A percentile compares a stretch with the other conserved stretches of the same genome.
phyloP scores from a whole-genome alignment of 2,113 vertebrate species.

The Phocoena phocoena region DNA sequence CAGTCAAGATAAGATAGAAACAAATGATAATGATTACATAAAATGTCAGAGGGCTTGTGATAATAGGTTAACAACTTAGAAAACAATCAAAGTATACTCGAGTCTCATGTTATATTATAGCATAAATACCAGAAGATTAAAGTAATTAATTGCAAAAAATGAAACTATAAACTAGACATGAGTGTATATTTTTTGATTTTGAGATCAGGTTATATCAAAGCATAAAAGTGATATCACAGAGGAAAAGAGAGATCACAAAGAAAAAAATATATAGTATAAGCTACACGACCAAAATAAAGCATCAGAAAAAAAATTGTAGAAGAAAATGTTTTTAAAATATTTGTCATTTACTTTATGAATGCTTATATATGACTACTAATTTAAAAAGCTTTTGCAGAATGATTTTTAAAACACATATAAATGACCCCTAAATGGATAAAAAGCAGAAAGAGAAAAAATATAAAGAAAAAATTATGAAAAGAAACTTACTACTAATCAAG shows the following conservation, averaged over 20 bases:
- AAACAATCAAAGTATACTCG: not conserved
- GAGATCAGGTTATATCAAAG: not conserved
- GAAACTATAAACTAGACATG: not conserved
- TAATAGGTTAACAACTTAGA: slow-evolving; percentile 25
- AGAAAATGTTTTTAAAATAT: not conserved
- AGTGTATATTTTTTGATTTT: not conserved
- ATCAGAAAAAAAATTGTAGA: not conserved
- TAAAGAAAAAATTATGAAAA: not conserved
- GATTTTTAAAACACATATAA: not conserved
- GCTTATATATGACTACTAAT: not conserved
- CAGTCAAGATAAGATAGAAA: not conserved
- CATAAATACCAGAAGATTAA: not conserved
- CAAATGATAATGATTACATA: slow-evolving; percentile 12
- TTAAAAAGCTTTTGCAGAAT: not conserved
- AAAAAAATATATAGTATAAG: not conserved
- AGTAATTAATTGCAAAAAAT: not conserved
- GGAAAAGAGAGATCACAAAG: not conserved
- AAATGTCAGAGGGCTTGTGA: not conserved
- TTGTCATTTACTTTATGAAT: not conserved
- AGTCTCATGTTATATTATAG: not conserved
- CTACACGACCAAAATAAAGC: not conserved
- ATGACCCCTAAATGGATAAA: not conserved
- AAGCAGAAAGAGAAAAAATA: not conserved
- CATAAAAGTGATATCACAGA: not conserved
- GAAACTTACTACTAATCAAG: not conserved